Evolutionary conservation across 2,113 vertebrate genomes (phyloP).

Genomic region (Hippocampus abdominalis): DNA sequence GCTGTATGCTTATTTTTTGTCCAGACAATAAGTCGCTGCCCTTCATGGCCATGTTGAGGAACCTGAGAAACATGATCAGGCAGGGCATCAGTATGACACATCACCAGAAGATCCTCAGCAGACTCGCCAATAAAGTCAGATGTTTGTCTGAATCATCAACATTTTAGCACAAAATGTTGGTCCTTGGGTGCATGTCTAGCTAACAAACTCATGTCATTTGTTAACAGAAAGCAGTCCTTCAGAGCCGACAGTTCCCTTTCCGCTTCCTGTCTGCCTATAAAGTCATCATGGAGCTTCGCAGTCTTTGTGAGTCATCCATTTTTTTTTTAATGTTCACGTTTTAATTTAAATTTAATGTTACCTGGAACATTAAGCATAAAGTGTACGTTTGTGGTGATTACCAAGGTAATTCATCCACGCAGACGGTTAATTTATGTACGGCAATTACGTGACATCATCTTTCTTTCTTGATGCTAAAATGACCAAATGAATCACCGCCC

Average conservation of each 20-base stretch:
- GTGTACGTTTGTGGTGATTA: no score
- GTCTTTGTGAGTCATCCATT: conserved; percentile 41
- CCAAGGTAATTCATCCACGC: no score
- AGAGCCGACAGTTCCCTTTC: conserved; percentile 83
- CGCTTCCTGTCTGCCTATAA: conserved; percentile 85
- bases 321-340: no score
- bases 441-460: no score
- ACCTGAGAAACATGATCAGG: conserved; percentile 81
- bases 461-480: no score
- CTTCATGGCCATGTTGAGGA: conserved; percentile 91
- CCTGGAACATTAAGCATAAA: no score
- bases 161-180: background rate
- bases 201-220: background rate
- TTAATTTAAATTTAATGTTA: no score
- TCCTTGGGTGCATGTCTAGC: background rate
- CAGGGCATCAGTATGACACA: conserved; percentile 78
- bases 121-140: conserved; percentile 74
- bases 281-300: conserved; percentile 69
- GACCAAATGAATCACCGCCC: background rate
- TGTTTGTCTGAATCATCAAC: background rate
- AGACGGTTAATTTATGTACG: no score
- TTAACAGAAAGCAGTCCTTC: conserved; percentile 76
- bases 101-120: conserved; percentile 73
- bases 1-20: background rate
- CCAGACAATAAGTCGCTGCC: conserved; percentile 79